Conservation (phyloP, 2,888 invertebrate species). For the Clepsis dumicolana region DNA sequence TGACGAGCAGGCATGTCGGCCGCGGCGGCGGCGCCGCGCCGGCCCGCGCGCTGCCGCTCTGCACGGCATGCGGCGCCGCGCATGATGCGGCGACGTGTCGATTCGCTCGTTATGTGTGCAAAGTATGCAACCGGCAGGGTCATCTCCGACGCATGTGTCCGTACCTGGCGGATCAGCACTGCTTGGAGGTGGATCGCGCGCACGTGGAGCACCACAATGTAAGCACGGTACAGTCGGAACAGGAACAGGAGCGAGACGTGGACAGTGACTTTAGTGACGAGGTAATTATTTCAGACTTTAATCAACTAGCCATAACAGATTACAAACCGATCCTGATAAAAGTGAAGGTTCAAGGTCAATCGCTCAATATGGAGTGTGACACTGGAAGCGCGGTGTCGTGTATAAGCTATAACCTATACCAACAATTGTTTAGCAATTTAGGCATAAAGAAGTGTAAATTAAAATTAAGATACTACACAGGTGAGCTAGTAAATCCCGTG, state of each 20-base stretch:
- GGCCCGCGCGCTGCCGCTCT: no score
- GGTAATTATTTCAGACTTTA: neutral
- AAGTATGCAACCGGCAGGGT: constrained; percentile 5
- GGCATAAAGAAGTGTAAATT: neutral
- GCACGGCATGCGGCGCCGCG: no score
- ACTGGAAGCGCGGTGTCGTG: constrained; percentile 10
- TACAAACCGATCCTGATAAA: neutral
- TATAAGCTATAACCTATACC: neutral
- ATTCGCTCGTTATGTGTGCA: constrained; percentile 1
- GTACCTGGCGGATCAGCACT: no score
- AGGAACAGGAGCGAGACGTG: no score
- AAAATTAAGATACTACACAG: neutral
- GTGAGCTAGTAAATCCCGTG: neutral
- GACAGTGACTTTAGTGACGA: neutral
- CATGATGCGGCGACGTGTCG: neutral
- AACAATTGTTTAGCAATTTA: neutral
- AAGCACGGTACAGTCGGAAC: no score
- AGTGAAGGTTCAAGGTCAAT: neutral
- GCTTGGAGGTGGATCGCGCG: neutral
- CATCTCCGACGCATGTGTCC: neutral
- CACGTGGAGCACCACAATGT: no score
- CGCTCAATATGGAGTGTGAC: constrained; percentile 5
- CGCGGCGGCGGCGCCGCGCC: no score
- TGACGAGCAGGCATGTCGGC: no score
- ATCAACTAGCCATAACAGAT: neutral